phyloP scores from a whole-genome alignment of 2,113 vertebrate genomes.

The Ascaphus truei region DNA sequence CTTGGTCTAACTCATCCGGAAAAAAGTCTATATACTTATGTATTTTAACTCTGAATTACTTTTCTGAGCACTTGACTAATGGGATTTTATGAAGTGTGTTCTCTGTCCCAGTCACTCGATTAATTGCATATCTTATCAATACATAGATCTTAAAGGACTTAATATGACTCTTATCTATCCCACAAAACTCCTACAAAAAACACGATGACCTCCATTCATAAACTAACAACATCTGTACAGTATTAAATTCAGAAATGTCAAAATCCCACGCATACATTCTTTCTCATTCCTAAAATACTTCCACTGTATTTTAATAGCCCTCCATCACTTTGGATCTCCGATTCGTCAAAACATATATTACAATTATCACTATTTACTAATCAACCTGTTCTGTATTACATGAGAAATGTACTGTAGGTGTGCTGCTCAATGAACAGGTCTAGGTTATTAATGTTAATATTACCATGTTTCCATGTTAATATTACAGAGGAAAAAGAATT shows the following conservation, averaged over 20 bases:
- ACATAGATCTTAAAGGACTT: background rate
- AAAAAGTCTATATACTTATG: too few species aligned
- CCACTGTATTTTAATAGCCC: constrained; percentile 2
- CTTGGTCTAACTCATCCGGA: too few species aligned
- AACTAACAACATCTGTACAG: constrained; percentile 11
- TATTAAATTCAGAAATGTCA: constrained; percentile 29
- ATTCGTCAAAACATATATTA: too few species aligned
- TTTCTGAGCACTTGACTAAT: too few species aligned
- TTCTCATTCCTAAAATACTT: constrained; percentile 29
- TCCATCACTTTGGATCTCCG: constrained; percentile 11
- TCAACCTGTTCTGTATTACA: too few species aligned
- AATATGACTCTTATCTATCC: background rate
- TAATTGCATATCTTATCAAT: background rate
- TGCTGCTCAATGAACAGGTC: too few species aligned
- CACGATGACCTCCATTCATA: constrained; percentile 26
- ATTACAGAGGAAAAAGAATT: too few species aligned
- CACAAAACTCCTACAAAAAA: constrained; percentile 4
- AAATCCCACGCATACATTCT: constrained; percentile 30
- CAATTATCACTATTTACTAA: too few species aligned
- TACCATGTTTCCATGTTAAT: too few species aligned
- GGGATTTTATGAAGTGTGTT: background rate
- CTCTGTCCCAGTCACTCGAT: background rate
- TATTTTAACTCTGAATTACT: too few species aligned
- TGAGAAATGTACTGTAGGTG: too few species aligned
- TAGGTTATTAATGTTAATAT: too few species aligned